Conservation (phyloP, 1,140 invertebrate species). For the Globodera ellingtonae region DNA sequence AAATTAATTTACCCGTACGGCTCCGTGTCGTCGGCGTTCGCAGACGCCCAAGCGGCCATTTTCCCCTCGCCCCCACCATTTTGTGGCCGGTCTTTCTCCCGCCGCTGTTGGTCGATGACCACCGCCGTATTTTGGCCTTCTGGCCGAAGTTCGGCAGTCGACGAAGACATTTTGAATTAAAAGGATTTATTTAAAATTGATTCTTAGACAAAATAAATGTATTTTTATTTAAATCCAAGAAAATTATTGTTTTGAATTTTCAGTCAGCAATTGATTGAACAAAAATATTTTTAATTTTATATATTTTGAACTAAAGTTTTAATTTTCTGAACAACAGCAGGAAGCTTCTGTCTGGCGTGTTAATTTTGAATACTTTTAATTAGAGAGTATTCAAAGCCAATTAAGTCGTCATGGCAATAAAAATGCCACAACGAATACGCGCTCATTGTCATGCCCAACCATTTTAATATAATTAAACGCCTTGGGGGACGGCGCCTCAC, state of each 20-base stretch:
- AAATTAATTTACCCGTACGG: conserved; percentile 22
- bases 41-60: not conserved
- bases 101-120: not conserved
- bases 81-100: not conserved
- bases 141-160: not conserved
- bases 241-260: too few species aligned
- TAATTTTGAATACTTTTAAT: too few species aligned
- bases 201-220: not conserved
- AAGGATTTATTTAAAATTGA: too few species aligned
- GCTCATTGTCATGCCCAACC: too few species aligned
- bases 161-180: not conserved
- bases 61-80: not conserved
- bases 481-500: too few species aligned
- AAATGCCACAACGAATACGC: too few species aligned
- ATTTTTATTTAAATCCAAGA: not conserved
- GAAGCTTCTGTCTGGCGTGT: too few species aligned
- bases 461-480: too few species aligned
- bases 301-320: not conserved
- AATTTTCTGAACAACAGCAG: too few species aligned
- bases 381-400: too few species aligned
- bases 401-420: too few species aligned
- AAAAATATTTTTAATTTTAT: not conserved
- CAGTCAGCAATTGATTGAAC: too few species aligned
- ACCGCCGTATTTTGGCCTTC: not conserved
- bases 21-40: conserved; percentile 8